Base-by-base conservation (phyloP, 2,797 vertebrate genomes). In the Chelmon rostratus region DNA sequence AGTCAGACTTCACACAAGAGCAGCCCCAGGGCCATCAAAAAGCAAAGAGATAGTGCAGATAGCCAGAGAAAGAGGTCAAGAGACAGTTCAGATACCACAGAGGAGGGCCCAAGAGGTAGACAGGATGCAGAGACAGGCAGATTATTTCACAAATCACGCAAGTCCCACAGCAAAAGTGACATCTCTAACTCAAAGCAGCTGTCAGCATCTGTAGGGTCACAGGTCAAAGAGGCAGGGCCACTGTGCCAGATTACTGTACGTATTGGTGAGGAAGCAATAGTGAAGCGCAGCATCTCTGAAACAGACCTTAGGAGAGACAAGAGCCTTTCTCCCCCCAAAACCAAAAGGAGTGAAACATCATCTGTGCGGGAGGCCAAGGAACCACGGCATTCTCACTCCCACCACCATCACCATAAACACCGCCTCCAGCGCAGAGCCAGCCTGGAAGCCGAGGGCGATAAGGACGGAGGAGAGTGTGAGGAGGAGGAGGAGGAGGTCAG, bases 211-310 rank as follows among this genome's bases (percentile, higher is more conserved):
- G 78, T 81, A 15, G 92, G 86, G 68, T 93, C 93, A 49, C 96
- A 94, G 82, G 94, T 86, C 87, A 96, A 95, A 68, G 92, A 94
- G 4, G 86, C 92, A 1, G 96, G 96, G 19, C 97, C 97, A 0
- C 94, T 98, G 70, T 98, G 97, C 88, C 97, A 97, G 91, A 98
- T 98, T 85, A 98, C 97, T 28, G 97, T 98, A 72, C 96, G 97
- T 11, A 97, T 98, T 0, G 97, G 97, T 0, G 97, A 98, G 88
- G 97, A 98, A 87, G 97, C 97, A 70, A 97, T 98, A 13, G 97
- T 98, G 21, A 97, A 97, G 90, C 94, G 97, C 28, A 97, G 96
- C 71, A 98, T 98, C 90, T 97, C 97, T 2, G 97, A 97, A 89
- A 97, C 96, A 1, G 97, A 98, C 84, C 96, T 98, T 6, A 94